Evolutionary conservation across 2,797 vertebrate species (phyloP), one percentile per base, ranked within the genome.

Genomic region (Alca torda): DNA sequence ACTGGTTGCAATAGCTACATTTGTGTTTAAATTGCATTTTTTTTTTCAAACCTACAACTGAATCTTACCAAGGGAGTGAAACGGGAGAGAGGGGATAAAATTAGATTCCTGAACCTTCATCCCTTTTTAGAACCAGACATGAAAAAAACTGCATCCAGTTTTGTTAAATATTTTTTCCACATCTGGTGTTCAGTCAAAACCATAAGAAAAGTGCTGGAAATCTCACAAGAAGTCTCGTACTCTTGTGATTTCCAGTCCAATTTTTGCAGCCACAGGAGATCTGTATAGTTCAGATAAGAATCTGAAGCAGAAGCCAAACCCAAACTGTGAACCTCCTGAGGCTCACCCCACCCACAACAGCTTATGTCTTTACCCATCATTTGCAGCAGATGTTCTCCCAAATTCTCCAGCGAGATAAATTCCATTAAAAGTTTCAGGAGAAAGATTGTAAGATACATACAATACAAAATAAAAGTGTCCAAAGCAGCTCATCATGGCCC

Each of bases 331-430:
- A 96, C 87, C 95, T 96, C 96, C 95, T 92, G 96, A 96, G 96
- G 96, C 90, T 96, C 96, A 96, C 96, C 96, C 96, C 95, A 96
- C 95, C 96, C 96, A 96, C 96, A 96, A 95, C 91, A 97, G 94
- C 96, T 95, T 97, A 96, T 96, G 96, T 91, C 91, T 97, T 95
- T 97, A 97, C 96, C 96, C 95, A 96, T 96, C 96, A 96, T 96
- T 96, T 96, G 95, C 93, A 97, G 96, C 96, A 97, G 96, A 96
- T 97, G 96, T 96, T 97, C 96, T 96, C 60, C 60, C 60, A 74
- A 95, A 97, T 77, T 84, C 96, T 97, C 95, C 75, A 96, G 96
- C 54, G 95, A 93, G 94, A 96, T 90, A 96, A 94, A 95, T 87
- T 95, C 94, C 94, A 90, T 84, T 93, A 95, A 93, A 97, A 94